Evolutionary conservation across 2,888 invertebrate genomes (phyloP).

Genomic region (Alloplasta piceator): DNA sequence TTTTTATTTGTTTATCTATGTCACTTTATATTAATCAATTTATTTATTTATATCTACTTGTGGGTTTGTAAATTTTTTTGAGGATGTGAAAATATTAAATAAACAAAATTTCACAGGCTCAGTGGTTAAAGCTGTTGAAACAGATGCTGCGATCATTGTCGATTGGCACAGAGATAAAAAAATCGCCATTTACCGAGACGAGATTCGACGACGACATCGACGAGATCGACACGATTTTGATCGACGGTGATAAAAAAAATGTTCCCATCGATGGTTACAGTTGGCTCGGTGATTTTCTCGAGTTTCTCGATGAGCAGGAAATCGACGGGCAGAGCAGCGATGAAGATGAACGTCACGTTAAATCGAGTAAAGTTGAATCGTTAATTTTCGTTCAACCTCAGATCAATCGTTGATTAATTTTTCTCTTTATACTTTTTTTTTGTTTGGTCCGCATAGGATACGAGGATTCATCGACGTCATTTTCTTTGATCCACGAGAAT

Average conservation of each 20-base stretch:
- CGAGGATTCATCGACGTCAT: constrained; percentile 52
- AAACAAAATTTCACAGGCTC: constrained; percentile 55
- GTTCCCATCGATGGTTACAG: constrained; percentile 34
- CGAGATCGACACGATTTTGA: constrained; percentile 29
- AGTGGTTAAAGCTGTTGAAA: constrained; percentile 64
- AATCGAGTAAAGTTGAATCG: constrained; percentile 52
- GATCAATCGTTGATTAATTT: neutral
- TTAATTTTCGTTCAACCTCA: neutral
- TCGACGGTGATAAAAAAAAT: constrained; percentile 17
- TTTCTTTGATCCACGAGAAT: constrained; percentile 20
- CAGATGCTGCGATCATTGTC: constrained; percentile 50
- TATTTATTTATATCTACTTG: neutral
- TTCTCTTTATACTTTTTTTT: neutral
- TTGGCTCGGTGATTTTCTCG: constrained; percentile 57
- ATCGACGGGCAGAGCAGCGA: constrained; percentile 52
- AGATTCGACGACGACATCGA: constrained; percentile 22
- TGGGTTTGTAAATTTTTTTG: no score
- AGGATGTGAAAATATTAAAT: no score
- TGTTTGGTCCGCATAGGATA: constrained; percentile 35
- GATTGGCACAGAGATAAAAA: constrained; percentile 10
- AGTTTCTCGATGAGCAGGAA: constrained; percentile 54
- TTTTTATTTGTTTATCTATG: neutral
- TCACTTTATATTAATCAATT: no score
- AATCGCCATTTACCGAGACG: constrained; percentile 30
- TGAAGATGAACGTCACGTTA: constrained; percentile 53